Evolutionary conservation across 2,113 vertebrate species (phyloP).

Genomic region (Loxodonta africana): DNA sequence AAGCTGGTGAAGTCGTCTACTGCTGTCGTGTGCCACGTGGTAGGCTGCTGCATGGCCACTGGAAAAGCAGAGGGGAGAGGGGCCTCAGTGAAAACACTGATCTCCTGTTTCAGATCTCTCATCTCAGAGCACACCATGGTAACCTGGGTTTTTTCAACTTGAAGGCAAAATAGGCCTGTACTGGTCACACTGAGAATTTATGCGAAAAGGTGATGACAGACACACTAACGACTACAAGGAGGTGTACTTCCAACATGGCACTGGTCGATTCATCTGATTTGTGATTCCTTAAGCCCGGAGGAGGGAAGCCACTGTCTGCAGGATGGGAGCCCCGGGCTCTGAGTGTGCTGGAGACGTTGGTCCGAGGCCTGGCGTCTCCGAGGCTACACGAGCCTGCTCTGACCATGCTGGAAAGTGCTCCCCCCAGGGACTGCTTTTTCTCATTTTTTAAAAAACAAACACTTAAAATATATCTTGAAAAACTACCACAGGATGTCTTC

Average conservation of each 20-base stretch:
- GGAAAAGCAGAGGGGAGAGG: conserved; percentile 66
- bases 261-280: background rate
- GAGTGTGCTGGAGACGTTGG: background rate
- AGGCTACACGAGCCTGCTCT: background rate
- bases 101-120: background rate
- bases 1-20: conserved; percentile 96
- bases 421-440: background rate
- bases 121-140: background rate
- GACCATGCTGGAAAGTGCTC: background rate
- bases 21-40: conserved; percentile 92
- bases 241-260: background rate
- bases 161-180: background rate
- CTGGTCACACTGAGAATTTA: background rate
- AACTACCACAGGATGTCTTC: background rate
- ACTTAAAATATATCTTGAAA: conserved; percentile 30
- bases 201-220: background rate
- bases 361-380: background rate
- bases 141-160: background rate
- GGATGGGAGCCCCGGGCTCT: background rate
- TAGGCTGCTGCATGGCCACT: conserved; percentile 88
- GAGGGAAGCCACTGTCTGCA: background rate
- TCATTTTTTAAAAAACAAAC: background rate
- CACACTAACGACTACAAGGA: background rate
- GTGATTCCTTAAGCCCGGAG: background rate
- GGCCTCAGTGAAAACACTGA: background rate